These are phyloP conservation scores for Polydesmus complanatus DNA, from an alignment of 2,888 invertebrate species.

Conservation along the genomic window DNA sequence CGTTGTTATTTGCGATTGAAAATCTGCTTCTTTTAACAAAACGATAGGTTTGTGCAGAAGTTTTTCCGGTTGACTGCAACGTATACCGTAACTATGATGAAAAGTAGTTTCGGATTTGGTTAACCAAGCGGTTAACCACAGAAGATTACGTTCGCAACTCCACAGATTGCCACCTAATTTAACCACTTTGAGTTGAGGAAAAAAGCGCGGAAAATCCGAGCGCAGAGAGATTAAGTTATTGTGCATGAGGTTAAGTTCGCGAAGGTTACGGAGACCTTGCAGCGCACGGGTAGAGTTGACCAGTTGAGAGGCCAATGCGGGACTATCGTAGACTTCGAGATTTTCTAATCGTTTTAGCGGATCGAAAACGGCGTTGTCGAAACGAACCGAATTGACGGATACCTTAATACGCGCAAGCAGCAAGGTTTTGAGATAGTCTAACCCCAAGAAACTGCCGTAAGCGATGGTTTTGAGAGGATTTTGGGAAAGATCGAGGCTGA, in stretches of 20 bases:
- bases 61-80: slow-evolving; percentile 32
- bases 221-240: slow-evolving; percentile 49
- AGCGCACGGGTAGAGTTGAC: slow-evolving; percentile 56
- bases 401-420: slow-evolving; percentile 50
- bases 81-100: slow-evolving; percentile 29
- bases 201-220: slow-evolving; percentile 50
- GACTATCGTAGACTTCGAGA: slow-evolving; percentile 60
- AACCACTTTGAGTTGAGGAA: slow-evolving; percentile 52
- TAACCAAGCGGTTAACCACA: slow-evolving; percentile 44
- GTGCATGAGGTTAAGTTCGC: slow-evolving; percentile 52
- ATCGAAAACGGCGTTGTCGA: slow-evolving; percentile 50
- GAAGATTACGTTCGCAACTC: slow-evolving; percentile 41
- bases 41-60: slow-evolving; percentile 26
- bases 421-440: slow-evolving; percentile 49
- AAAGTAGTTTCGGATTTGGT: slow-evolving; percentile 37
- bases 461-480: slow-evolving; percentile 52
- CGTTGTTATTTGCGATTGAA: slow-evolving; percentile 2
- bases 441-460: slow-evolving; percentile 51
- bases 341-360: slow-evolving; percentile 53
- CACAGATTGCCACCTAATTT: slow-evolving; percentile 55
- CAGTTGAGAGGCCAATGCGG: slow-evolving; percentile 49
- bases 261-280: slow-evolving; percentile 53
- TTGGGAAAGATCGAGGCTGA: slow-evolving; percentile 66
- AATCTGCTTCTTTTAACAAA: slow-evolving; percentile 20
- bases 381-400: slow-evolving; percentile 35